Base-by-base conservation (phyloP, 2,888 invertebrate genomes). In the Hecatera dysodea region DNA sequence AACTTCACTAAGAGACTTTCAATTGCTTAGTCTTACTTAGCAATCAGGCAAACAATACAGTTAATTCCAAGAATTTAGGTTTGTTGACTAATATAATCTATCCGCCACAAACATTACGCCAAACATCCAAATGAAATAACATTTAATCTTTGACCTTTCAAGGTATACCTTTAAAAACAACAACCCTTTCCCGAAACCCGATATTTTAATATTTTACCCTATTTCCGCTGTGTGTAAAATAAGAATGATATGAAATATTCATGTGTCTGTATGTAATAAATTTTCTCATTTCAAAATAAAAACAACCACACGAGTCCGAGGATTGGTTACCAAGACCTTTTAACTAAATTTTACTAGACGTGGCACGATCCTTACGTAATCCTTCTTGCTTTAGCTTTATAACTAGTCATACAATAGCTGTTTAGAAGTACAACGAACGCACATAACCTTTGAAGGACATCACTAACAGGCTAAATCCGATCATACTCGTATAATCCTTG, bases 171-270 rank as follows among this genome's bases (percentile, higher is more conserved):
- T 62, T 44, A 33, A 52, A 53, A 72, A 55, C 36, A 55, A 67
- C 3, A 33, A 60, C 42, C 75, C 55, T 60, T 67, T 67, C 15
- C 11, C n/a, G n/a, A 29, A 48, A 56, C 11, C 57, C 27, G 15
- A 44, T 59, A 57, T 71, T 71, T 65, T 72, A 77, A 77, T 72
- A 65, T 57, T 24, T 29, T 27, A 44, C 29, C 57, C 7, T 27
- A 5, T 62, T 66, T 66, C n/a, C 44, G 9, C 36, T 36, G n/a
- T 59, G 66, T 66, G 52, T 33, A 65, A 44, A 65, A 57, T 61
- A 53, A 57, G 22, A 60, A 75, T 36, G 22, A 53, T 53, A n/a
- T n/a, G n/a, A n/a, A n/a, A n/a, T n/a, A n/a, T n/a, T n/a, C n/a
- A n/a, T n/a, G n/a, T n/a, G n/a, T n/a, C n/a, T 39, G 12, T 39